phyloP scores from a whole-genome alignment of 2,113 vertebrate species.

The Abramis brama region DNA sequence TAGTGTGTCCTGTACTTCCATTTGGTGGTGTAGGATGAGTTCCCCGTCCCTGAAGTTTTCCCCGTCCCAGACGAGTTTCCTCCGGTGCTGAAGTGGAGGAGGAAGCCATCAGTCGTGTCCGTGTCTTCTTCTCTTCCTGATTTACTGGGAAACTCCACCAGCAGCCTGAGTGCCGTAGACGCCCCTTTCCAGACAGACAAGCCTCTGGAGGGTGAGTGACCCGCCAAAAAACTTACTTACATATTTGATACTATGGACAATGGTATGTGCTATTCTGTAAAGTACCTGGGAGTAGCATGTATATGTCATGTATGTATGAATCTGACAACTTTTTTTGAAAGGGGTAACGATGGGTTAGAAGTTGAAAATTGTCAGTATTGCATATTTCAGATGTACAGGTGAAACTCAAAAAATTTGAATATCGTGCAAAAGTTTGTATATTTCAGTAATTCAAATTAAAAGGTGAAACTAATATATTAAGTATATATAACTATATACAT shows the following conservation, averaged over 20 bases:
- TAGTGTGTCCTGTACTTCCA: not conserved
- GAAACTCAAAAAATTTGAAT: no score
- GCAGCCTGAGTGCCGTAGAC: slow-evolving; percentile 80
- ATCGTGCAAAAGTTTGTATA: no score
- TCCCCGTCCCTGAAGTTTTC: slow-evolving; percentile 79
- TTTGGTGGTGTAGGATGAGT: slow-evolving; percentile 69
- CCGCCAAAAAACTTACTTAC: not conserved
- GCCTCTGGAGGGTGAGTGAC: slow-evolving; percentile 75
- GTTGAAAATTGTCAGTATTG: not conserved
- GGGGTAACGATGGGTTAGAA: not conserved
- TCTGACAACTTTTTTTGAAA: not conserved
- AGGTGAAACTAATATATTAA: no score
- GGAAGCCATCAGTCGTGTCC: slow-evolving; percentile 82
- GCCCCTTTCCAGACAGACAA: slow-evolving; percentile 79
- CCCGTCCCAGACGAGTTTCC: slow-evolving; percentile 79
- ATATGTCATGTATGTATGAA: not conserved
- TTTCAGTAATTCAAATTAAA: no score
- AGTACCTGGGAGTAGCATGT: not conserved
- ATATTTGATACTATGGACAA: not conserved
- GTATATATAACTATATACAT: no score
- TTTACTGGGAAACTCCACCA: slow-evolving; percentile 79
- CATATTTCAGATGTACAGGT: not conserved
- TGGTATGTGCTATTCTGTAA: not conserved
- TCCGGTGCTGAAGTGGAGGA: slow-evolving; percentile 86
- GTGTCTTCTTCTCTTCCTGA: slow-evolving; percentile 85